Conservation (phyloP, 2,797 vertebrate species). For the Anguilla megastoma region DNA sequence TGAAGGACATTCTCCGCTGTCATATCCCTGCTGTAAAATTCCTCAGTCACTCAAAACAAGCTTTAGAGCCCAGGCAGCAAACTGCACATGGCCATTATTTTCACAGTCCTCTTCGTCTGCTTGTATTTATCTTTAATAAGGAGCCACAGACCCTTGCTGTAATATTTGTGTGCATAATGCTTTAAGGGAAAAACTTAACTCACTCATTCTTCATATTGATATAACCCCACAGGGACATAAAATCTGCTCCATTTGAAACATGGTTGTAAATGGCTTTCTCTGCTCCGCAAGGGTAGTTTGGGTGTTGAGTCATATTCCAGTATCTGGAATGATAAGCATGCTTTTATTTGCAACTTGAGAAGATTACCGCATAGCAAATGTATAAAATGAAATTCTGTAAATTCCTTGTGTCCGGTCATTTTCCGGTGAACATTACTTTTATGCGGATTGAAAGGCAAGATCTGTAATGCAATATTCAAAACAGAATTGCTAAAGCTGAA, state of each 20-base stretch:
- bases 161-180: neutral
- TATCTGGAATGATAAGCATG: neutral
- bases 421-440: neutral
- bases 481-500: neutral
- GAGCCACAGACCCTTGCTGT: neutral
- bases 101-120: neutral
- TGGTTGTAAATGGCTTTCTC: neutral
- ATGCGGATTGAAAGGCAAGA: slow-evolving; percentile 1
- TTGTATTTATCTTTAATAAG: slow-evolving; percentile 8
- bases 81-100: neutral
- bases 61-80: neutral
- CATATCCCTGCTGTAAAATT: neutral
- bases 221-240: neutral
- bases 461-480: neutral
- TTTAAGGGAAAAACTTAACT: neutral
- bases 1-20: neutral
- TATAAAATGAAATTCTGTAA: neutral
- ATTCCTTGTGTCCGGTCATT: neutral
- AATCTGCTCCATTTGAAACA: neutral
- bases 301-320: neutral
- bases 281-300: neutral
- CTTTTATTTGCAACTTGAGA: slow-evolving; percentile 14
- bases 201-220: slow-evolving; percentile 7
- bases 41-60: neutral
- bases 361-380: neutral